Evolutionary conservation across 2,888 invertebrate genomes (phyloP), one percentile per base, ranked within the genome.

Genomic region (Allolobophora icterica): DNA sequence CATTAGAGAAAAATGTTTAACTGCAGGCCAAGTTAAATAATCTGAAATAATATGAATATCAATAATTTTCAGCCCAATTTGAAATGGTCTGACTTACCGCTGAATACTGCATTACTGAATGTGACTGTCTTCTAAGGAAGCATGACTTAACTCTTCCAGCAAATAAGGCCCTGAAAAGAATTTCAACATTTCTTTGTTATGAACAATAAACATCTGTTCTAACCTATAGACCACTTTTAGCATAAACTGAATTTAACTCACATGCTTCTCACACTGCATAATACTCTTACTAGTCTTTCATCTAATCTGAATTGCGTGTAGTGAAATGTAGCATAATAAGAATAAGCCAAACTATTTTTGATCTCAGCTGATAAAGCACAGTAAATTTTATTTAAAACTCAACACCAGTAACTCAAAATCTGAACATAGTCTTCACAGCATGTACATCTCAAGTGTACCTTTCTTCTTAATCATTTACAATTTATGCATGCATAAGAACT

Each of bases 11-110:
- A 52, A 1, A 24, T 52, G 6, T 52, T 52, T 21, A 52, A 52
- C 52, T 52, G 52, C 24, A 52, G 52, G 21, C 6, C 24, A 52
- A 24, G 52, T 21, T 52, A 52, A 52, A 42, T 42, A 5, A 13
- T 42, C 42, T 42, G 52, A 11, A n/a, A n/a, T n/a, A n/a, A n/a
- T n/a, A n/a, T n/a, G n/a, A n/a, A n/a, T n/a, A n/a, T n/a, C n/a
- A n/a, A n/a, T n/a, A n/a, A n/a, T n/a, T n/a, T n/a, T n/a, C n/a
- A n/a, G n/a, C n/a, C 52, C 6, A 52, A 52, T n/a, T 71, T 71
- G 71, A 71, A 71, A 71, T 71, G 71, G 71, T n/a, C 30, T 71
- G 71, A 71, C 87, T 6, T 87, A 87, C 87, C 87, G 87, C 4
- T 87, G 87, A 35, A 38, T 87, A 87, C 24, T 87, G 87, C 15